Evolutionary conservation across 2,888 invertebrate species (phyloP), one percentile per base, ranked within the genome.

Genomic region (Tachystola acroxantha): DNA sequence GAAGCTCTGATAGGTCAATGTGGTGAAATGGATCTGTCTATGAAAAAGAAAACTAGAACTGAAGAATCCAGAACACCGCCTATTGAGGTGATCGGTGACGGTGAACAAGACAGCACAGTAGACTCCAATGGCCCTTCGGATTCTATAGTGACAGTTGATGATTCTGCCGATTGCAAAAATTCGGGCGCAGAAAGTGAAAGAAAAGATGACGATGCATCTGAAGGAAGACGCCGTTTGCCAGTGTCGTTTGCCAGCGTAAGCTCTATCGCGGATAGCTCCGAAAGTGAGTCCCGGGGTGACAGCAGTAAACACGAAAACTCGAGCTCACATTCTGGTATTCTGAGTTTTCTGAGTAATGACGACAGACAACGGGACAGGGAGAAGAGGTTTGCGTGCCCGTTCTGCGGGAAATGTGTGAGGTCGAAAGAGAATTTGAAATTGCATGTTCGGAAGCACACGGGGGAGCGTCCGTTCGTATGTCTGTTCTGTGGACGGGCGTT

Each of bases 401-500:
- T 95, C 68, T 96, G 96, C 72, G 94, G 95, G 32, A 96, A 96
- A 71, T 95, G 95, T 71, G 96, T 96, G 25, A 89, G 95, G 37
- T 95, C 95, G 31, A 95, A 95, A 77, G 95, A 95, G 81, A 95
- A 95, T 70, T 88, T 96, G 35, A 95, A 96, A 75, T 81, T 96
- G 49, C 96, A 96, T 76, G 94, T 96, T 11, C 89, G 95, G 39
- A 96, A 96, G 62, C 96, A 96, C 66, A 92, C 92, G 3, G 95
- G 95, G 7, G 96, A 96, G 71, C 89, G 96, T 19, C 96, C 96
- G n/a, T 96, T 96, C 69, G 96, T 95, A 37, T 96, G 96, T 56
- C 86, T 96, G 44, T 96, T 96, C 72, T 96, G 96, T 71, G 95
- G 95, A 0, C 88, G 95, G 14, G 95, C 95, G 12, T 96, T 96